Conservation (phyloP, 2,888 invertebrate genomes). For the Kryphioiulus occultus region DNA sequence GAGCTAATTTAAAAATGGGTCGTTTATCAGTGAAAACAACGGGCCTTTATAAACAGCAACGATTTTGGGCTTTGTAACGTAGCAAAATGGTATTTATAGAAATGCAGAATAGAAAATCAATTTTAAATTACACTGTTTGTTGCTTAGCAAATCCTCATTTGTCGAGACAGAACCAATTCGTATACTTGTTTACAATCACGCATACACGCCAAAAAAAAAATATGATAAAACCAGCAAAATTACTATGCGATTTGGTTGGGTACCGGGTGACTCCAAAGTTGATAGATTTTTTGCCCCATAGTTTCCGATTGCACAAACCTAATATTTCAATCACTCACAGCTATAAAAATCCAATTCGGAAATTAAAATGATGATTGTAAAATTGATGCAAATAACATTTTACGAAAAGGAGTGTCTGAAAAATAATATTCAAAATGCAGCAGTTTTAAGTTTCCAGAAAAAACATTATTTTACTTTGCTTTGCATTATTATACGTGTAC, state of each 20-base stretch:
- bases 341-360: too few species aligned
- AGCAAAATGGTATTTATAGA: neutral
- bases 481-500: too few species aligned
- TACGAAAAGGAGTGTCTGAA: too few species aligned
- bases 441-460: too few species aligned
- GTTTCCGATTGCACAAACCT: too few species aligned
- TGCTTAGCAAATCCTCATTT: slow-evolving; percentile 20
- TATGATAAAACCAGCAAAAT: neutral
- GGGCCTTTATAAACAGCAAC: neutral
- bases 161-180: neutral
- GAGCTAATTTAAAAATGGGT: neutral
- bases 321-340: too few species aligned
- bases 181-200: neutral
- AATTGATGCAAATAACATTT: too few species aligned
- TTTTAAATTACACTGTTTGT: slow-evolving; percentile 1
- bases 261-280: too few species aligned
- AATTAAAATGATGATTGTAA: too few species aligned
- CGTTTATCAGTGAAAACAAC: neutral
- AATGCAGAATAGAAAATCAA: neutral
- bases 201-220: neutral
- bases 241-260: neutral
- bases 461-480: too few species aligned
- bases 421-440: too few species aligned
- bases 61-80: neutral
- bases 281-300: too few species aligned